These are phyloP conservation scores for Saccostrea echinata DNA, from an alignment of 1,140 invertebrate species.

Conservation along the genomic window DNA sequence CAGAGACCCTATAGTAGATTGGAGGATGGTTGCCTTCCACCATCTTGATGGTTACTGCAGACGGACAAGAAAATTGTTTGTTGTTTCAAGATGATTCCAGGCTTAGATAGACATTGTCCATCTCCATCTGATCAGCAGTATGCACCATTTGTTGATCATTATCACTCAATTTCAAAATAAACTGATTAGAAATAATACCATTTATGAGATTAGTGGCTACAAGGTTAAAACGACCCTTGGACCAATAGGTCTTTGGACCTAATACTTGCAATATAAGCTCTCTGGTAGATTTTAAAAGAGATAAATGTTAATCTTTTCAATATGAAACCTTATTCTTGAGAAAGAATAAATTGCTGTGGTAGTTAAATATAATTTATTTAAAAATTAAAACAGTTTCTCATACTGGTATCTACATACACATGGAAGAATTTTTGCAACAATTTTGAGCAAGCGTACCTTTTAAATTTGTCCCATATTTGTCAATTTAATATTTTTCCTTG, in stretches of 20 bases:
- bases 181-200: not conserved
- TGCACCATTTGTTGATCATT: constrained; percentile 35
- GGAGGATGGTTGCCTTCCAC: not conserved
- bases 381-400: too few species aligned
- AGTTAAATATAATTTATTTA: too few species aligned
- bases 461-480: too few species aligned
- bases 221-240: not conserved
- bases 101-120: not conserved
- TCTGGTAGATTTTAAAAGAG: too few species aligned
- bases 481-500: too few species aligned
- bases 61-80: constrained; percentile 23
- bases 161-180: constrained; percentile 36
- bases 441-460: too few species aligned
- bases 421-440: too few species aligned
- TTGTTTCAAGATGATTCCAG: not conserved
- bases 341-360: too few species aligned
- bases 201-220: not conserved
- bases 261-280: too few species aligned
- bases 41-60: constrained; percentile 26
- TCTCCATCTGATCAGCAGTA: not conserved
- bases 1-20: not conserved
- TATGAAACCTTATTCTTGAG: too few species aligned
- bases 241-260: not conserved
- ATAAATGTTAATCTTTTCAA: too few species aligned
- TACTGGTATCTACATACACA: too few species aligned